These are phyloP conservation scores for Gymnocypris eckloni DNA, from an alignment of 2,797 vertebrate species.

Conservation along the genomic window DNA sequence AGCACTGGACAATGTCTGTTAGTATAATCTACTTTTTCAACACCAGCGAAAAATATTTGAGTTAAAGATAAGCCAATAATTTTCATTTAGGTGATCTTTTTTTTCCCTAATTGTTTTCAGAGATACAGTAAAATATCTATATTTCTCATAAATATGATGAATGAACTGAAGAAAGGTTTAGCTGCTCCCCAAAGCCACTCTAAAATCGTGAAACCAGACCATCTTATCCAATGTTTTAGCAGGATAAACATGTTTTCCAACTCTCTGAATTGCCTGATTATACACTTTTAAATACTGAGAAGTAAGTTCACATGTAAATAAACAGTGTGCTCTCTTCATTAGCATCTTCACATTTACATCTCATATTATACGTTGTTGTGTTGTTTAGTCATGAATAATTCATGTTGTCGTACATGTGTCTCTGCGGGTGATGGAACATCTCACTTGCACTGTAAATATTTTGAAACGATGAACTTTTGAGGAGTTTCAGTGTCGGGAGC, in stretches of 20 bases:
- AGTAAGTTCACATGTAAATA: background rate
- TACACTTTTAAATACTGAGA: background rate
- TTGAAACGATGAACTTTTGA: conserved; percentile 38
- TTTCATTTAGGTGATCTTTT: background rate
- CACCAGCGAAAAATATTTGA: background rate
- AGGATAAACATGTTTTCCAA: background rate
- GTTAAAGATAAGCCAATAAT: too few species aligned
- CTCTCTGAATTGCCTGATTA: background rate
- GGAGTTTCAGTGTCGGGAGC: conserved; percentile 13
- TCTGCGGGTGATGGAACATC: conserved; percentile 2
- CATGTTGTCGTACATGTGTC: background rate
- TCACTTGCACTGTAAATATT: conserved; percentile 37
- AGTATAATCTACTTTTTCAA: background rate
- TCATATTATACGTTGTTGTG: background rate
- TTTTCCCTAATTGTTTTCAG: too few species aligned
- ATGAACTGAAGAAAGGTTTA: background rate
- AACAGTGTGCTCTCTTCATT: background rate
- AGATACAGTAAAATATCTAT: background rate
- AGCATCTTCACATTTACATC: background rate
- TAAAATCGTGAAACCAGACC: too few species aligned
- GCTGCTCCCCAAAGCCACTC: background rate
- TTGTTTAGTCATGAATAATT: conserved; percentile 32
- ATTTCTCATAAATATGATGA: background rate
- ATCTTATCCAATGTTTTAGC: too few species aligned
- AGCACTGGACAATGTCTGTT: background rate